Evolutionary conservation across 2,888 invertebrate genomes (phyloP).

Genomic region (Elmis aenea): DNA sequence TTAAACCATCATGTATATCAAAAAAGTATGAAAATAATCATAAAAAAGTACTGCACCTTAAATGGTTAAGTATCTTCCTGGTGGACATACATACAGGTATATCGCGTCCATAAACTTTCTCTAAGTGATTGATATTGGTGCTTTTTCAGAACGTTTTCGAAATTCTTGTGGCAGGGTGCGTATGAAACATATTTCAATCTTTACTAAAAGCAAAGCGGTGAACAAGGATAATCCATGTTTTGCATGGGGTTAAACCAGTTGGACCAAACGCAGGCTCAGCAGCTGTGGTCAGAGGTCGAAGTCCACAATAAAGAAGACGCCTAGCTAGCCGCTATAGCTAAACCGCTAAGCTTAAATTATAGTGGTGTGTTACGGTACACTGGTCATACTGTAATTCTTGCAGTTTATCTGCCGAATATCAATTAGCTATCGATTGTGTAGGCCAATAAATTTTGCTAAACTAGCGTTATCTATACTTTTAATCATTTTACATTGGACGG

Average conservation of each 20-base stretch:
- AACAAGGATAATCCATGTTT: constrained; percentile 3
- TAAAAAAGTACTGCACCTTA: too few species aligned
- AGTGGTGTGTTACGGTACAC: constrained; percentile 30
- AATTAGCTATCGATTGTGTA: constrained; percentile 29
- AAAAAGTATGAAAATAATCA: too few species aligned
- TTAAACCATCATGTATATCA: too few species aligned
- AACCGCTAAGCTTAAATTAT: constrained; percentile 41
- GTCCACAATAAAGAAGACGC: constrained; percentile 39
- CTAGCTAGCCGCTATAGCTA: constrained; percentile 36
- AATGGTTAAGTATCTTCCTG: too few species aligned
- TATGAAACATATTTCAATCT: not conserved
- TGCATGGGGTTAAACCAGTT: constrained; percentile 15
- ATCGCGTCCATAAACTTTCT: too few species aligned
- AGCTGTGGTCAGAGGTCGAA: constrained; percentile 39
- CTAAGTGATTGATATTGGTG: too few species aligned
- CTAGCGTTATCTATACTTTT: constrained; percentile 5
- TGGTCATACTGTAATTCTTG: constrained; percentile 29
- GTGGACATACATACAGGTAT: too few species aligned
- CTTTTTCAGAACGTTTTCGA: too few species aligned
- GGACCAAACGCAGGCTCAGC: constrained; percentile 33
- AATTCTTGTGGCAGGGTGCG: too few species aligned
- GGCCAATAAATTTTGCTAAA: constrained; percentile 10
- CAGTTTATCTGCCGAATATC: constrained; percentile 36
- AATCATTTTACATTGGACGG: too few species aligned
- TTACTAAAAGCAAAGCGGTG: not conserved